Conservation (phyloP, 2,113 vertebrate genomes). For the Calypte anna region DNA sequence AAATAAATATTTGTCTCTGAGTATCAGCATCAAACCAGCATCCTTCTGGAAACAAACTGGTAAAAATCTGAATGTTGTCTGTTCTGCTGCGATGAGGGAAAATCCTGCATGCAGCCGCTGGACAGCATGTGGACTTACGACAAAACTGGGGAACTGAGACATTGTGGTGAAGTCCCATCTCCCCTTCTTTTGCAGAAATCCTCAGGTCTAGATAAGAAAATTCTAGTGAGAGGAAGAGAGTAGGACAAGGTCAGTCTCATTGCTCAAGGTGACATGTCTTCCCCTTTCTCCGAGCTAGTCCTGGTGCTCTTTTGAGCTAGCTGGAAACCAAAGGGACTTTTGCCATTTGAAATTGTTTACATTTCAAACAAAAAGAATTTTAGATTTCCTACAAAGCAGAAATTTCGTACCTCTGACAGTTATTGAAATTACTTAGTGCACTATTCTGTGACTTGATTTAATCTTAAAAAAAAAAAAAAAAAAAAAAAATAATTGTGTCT, state of each 20-base stretch:
- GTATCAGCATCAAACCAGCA: neutral
- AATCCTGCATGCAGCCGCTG: neutral
- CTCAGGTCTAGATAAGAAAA: neutral
- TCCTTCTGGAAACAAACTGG: neutral
- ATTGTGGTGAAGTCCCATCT: neutral
- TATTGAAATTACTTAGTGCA: neutral
- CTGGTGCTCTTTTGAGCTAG: neutral
- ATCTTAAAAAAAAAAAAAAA: neutral
- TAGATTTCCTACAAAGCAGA: neutral
- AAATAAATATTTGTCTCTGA: slow-evolving; percentile 44
- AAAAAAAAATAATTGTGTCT: neutral
- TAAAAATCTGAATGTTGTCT: neutral
- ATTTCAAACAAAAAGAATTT: neutral
- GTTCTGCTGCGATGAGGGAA: neutral
- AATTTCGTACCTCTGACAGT: neutral
- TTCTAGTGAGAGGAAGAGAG: neutral
- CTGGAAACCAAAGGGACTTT: neutral
- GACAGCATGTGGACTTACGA: neutral
- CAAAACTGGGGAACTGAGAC: neutral
- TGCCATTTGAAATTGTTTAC: neutral
- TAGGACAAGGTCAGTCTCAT: neutral
- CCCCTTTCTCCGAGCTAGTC: neutral
- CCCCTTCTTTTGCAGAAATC: neutral
- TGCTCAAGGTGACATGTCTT: neutral
- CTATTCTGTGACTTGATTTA: neutral